phyloP scores from a whole-genome alignment of 2,797 vertebrate species.

The Arnoldichthys spilopterus region DNA sequence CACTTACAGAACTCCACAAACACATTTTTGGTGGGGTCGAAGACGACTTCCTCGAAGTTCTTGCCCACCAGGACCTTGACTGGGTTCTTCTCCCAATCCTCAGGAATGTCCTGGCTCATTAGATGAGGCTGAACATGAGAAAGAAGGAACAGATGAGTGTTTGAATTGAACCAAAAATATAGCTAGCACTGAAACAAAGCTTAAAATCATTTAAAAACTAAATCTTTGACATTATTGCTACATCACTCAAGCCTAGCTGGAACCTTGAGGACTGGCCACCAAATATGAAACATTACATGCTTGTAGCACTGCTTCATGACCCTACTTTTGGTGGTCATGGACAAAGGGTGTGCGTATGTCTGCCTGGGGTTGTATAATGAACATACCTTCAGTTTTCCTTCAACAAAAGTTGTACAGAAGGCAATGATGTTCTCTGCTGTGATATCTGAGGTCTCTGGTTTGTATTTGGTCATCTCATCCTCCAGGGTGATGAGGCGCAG shows the following conservation, averaged over 20 bases:
- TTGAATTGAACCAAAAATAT: no score
- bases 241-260: no score
- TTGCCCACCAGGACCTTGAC: constrained; percentile 93
- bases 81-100: constrained; percentile 93
- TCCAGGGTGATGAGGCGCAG: constrained; percentile 96
- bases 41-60: constrained; percentile 95
- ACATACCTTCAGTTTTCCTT: constrained; percentile 93
- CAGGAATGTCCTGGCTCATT: constrained; percentile 96
- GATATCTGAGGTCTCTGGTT: constrained; percentile 84
- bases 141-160: background rate
- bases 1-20: constrained; percentile 97
- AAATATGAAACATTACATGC: no score
- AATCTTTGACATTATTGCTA: no score
- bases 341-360: no score
- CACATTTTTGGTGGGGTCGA: constrained; percentile 89
- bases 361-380: no score
- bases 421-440: constrained; percentile 85
- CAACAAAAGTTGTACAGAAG: constrained; percentile 89
- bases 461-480: constrained; percentile 99
- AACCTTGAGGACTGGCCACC: no score
- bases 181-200: no score
- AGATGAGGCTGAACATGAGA: constrained; percentile 85
- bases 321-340: no score
- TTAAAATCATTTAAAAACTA: no score
- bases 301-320: no score